phyloP scores from a whole-genome alignment of 2,113 vertebrate genomes.

The Cyanoramphus novaezelandiae region DNA sequence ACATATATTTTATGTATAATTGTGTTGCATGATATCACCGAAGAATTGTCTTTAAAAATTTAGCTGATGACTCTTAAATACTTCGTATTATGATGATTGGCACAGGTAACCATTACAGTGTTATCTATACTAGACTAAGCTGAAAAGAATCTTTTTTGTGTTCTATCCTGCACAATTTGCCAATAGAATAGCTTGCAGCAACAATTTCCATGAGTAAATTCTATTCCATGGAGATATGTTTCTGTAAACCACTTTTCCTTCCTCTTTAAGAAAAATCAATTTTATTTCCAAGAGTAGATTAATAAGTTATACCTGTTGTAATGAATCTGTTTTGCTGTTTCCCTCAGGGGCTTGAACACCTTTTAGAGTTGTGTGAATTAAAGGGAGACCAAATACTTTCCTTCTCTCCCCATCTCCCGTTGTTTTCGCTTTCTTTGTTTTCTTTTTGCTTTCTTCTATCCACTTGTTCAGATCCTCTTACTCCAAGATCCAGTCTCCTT shows the following conservation, averaged over 20 bases:
- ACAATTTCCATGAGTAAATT: not conserved
- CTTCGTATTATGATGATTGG: not conserved
- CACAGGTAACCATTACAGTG: not conserved
- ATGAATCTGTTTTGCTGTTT: not conserved
- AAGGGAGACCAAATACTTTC: not conserved
- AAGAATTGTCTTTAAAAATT: not conserved
- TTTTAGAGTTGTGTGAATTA: slow-evolving; percentile 17
- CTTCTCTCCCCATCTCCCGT: not conserved
- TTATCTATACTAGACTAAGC: not conserved
- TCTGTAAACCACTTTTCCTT: not conserved
- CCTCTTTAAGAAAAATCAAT: slow-evolving; percentile 28
- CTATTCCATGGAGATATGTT: not conserved
- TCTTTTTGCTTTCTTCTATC: not conserved
- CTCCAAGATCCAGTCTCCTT: not conserved
- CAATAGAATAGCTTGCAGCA: not conserved
- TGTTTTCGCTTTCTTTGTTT: not conserved
- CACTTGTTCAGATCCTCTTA: not conserved
- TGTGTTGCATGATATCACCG: not conserved
- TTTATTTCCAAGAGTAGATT: not conserved
- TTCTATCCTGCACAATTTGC: not conserved
- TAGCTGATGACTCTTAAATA: not conserved
- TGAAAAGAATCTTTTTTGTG: not conserved
- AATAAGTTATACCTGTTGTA: slow-evolving; percentile 14
- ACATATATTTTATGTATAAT: not conserved
- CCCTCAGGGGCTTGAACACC: not conserved